These are phyloP conservation scores for Yasuhikotakia modesta DNA, from an alignment of 2,797 vertebrate genomes.

Conservation along the genomic window DNA sequence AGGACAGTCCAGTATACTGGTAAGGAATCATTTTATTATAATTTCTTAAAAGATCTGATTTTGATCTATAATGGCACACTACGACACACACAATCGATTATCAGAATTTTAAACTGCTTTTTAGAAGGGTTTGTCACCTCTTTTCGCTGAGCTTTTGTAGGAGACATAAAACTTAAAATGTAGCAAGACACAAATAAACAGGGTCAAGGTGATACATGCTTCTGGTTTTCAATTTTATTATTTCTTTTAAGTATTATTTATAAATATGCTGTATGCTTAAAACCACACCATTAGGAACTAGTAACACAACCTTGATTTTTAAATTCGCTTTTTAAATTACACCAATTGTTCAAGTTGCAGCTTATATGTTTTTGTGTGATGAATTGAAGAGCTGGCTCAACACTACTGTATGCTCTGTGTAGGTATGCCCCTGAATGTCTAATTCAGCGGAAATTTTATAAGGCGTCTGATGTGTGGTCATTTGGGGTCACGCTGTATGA, in stretches of 20 bases:
- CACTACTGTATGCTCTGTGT: conserved; percentile 19
- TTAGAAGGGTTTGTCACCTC: no score
- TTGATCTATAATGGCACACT: neutral
- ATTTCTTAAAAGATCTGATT: neutral
- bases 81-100: no score
- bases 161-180: no score
- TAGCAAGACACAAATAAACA: no score
- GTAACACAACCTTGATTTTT: neutral
- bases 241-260: no score
- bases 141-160: no score
- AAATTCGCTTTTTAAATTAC: neutral
- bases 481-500: conserved; percentile 86
- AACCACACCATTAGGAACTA: neutral
- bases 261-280: no score
- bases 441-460: conserved; percentile 85
- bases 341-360: neutral
- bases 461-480: conserved; percentile 86
- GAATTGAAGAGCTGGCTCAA: neutral
- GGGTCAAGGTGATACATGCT: no score
- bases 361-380: neutral
- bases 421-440: conserved; percentile 88
- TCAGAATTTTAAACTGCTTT: no score
- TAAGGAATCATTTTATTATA: conserved; percentile 62
- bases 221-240: no score
- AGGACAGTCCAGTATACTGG: conserved; percentile 88